These are phyloP conservation scores for Genyomyrus donnyi DNA, from an alignment of 2,113 vertebrate genomes.

Conservation along the genomic window DNA sequence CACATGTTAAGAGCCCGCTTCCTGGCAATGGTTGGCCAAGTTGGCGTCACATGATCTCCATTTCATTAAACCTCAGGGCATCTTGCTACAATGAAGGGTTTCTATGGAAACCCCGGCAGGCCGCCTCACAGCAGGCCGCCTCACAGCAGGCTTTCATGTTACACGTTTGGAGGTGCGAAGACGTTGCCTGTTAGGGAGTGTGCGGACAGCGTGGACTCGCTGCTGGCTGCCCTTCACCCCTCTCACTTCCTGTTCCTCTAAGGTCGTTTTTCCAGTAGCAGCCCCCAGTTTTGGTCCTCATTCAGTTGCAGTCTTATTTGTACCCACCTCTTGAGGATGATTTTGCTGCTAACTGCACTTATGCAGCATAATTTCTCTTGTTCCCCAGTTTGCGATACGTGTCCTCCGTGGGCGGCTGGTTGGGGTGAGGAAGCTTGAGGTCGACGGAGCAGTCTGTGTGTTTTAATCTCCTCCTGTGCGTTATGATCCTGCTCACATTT, in stretches of 20 bases:
- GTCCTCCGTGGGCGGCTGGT: background rate
- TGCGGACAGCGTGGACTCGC: background rate
- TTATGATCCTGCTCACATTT: background rate
- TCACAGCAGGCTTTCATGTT: background rate
- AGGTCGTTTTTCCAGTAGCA: background rate
- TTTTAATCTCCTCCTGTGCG: background rate
- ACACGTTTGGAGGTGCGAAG: background rate
- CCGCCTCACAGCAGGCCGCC: background rate
- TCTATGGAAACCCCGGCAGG: slow-evolving; percentile 11
- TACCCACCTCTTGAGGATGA: background rate
- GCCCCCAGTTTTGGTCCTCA: background rate
- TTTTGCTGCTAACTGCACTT: background rate
- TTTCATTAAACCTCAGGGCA: background rate
- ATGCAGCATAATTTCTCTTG: background rate
- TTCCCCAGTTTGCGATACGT: background rate
- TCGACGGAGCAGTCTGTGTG: background rate
- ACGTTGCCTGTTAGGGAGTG: background rate
- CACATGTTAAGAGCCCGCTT: background rate
- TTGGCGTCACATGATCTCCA: background rate
- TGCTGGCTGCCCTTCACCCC: background rate
- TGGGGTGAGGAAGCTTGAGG: background rate
- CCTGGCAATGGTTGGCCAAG: background rate
- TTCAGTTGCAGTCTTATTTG: background rate
- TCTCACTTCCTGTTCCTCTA: background rate
- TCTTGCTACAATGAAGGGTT: slow-evolving; percentile 4